Evolutionary conservation across 2,888 invertebrate species (phyloP), one percentile per base, ranked within the genome.

Genomic region (Tolmerus cingulatus): DNA sequence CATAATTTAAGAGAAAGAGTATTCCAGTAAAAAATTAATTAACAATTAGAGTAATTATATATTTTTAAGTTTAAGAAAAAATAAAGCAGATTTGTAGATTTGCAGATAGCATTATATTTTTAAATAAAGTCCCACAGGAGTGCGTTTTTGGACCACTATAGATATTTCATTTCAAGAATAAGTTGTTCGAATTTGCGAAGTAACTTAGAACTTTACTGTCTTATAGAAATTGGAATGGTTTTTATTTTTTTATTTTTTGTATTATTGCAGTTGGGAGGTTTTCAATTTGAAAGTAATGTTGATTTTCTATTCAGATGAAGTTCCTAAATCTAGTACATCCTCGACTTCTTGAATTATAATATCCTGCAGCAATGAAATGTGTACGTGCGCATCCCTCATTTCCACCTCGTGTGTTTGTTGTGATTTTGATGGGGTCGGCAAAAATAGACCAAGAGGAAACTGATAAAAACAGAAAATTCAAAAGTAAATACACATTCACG

Each of bases 351-450:
- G 66, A 66, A 27, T 82, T 82, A 82, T 37, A 81, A 82, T n/a
- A 82, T 82, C 82, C 82, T 82, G 82, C 82, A 82, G 82, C 82
- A 82, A 57, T 46, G 34, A 86, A 23, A 23, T 19, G 46, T 23
- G 66, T 76, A 86, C 86, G 85, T 74, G 87, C 81, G 87, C 86
- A 87, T 87, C 81, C 74, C 86, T 86, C 27, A 74, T 84, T 78
- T 78, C 77, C 76, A 84, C 88, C 88, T 86, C 88, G 88, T 88
- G 88, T 81, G 84, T 88, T 88, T 88, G 88, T 88, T 88, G 88
- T 88, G 88, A 88, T 88, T 55, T 82, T 66, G n/a, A 66, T 55
- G 14, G 82, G 82, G 82, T 82, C 82, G 82, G 57, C 82, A 82
- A 79, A 82, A 82, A 82, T 82, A 82, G 55, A 55, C 66, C 82